Evolutionary conservation across 2,797 vertebrate genomes (phyloP).

Genomic region (Sebastes hubbsi): DNA sequence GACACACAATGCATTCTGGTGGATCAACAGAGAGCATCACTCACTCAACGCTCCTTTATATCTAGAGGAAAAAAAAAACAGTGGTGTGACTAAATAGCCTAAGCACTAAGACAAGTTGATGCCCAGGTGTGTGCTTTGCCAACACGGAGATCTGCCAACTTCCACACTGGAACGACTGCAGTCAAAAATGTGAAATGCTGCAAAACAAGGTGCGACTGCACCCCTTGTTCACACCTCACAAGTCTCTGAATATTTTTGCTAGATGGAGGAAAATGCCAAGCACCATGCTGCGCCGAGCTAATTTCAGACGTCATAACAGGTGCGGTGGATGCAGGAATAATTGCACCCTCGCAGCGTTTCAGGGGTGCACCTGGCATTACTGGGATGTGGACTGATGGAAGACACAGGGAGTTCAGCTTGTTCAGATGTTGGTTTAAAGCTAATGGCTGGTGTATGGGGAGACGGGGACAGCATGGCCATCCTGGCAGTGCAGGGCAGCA

Average conservation of each 20-base stretch:
- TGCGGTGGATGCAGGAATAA: constrained; percentile 15
- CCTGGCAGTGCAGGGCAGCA: neutral
- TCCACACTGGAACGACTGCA: neutral
- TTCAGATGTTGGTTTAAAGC: constrained; percentile 10
- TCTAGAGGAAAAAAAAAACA: neutral
- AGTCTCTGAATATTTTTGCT: neutral
- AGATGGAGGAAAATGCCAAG: neutral
- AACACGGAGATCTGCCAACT: neutral
- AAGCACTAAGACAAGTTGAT: neutral
- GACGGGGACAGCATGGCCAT: neutral
- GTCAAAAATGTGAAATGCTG: neutral
- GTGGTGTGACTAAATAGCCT: neutral
- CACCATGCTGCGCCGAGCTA: neutral
- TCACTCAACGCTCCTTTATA: neutral
- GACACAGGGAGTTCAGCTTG: neutral
- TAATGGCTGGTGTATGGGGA: neutral
- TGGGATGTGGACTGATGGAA: constrained; percentile 6
- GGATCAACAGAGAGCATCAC: neutral
- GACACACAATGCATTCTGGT: neutral
- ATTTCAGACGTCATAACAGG: constrained; percentile 22
- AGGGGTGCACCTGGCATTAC: neutral
- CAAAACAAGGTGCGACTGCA: neutral
- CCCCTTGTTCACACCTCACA: neutral
- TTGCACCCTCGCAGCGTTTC: neutral
- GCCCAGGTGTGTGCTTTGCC: neutral